Percentiles rank a stretch among this genome's conserved stretches.
phyloP scores from a whole-genome alignment of 1,140 invertebrate species.

The Doryteuthis pealeii region DNA sequence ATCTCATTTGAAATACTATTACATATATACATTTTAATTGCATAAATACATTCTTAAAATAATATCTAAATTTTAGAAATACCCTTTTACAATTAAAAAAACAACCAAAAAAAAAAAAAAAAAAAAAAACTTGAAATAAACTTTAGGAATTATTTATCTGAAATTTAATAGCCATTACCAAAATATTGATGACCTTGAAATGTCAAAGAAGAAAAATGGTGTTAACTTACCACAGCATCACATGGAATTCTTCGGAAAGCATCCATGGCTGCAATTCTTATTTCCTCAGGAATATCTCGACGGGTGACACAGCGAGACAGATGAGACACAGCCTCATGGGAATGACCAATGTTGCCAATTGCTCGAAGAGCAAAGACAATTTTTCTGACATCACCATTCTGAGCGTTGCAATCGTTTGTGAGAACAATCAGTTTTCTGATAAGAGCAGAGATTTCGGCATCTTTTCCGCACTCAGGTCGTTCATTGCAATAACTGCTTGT shows the following conservation, averaged over 20 bases:
- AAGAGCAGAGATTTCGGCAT: slow-evolving; percentile 64
- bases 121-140: no score
- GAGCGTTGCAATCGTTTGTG: not conserved
- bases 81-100: no score
- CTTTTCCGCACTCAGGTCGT: slow-evolving; percentile 51
- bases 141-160: no score
- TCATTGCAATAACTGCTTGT: slow-evolving; percentile 61
- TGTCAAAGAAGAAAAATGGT: no score
- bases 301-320: slow-evolving; percentile 69
- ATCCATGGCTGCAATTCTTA: slow-evolving; percentile 79
- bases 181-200: no score
- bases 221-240: slow-evolving; percentile 64
- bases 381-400: not conserved
- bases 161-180: no score
- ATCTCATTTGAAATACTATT: no score
- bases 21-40: no score
- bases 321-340: slow-evolving; percentile 67
- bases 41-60: no score
- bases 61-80: no score
- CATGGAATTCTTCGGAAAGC: slow-evolving; percentile 73
- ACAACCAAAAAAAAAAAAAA: no score
- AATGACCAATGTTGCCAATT: slow-evolving; percentile 81
- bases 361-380: slow-evolving; percentile 77
- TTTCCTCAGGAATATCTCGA: slow-evolving; percentile 68
- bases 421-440: not conserved